These are phyloP conservation scores for Smittia sp. DNA, from an alignment of 2,888 invertebrate genomes.

Conservation along the genomic window DNA sequence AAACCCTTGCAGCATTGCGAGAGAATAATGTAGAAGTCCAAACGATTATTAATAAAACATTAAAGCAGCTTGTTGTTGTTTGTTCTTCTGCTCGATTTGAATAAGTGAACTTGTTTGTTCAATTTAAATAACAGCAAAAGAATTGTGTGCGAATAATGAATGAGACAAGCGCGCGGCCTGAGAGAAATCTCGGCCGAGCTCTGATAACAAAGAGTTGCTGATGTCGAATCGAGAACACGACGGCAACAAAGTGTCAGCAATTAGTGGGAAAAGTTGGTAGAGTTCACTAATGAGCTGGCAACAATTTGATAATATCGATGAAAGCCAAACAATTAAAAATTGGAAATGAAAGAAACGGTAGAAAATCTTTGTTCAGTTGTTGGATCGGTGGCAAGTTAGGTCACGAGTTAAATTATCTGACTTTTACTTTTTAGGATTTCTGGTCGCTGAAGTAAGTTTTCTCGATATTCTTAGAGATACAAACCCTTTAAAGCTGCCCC, in stretches of 20 bases:
- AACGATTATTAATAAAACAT: constrained; percentile 24
- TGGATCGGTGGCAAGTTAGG: no score
- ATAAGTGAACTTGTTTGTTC: constrained; percentile 2
- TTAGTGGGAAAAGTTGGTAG: background rate
- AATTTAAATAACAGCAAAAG: background rate
- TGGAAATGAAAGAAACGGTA: constrained; percentile 6
- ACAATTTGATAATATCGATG: background rate
- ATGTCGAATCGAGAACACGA: background rate
- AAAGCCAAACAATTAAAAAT: background rate
- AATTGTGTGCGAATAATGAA: background rate
- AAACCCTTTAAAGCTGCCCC: no score
- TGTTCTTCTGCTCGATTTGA: constrained; percentile 12
- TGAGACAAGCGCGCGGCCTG: background rate
- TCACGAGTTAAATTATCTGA: no score
- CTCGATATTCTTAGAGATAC: no score
- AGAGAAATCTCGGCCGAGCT: background rate
- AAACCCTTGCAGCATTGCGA: background rate
- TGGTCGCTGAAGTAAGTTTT: no score
- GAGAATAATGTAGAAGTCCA: constrained; percentile 8
- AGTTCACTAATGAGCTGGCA: background rate
- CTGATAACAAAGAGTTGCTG: background rate
- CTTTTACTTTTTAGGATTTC: no score
- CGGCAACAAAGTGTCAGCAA: constrained; percentile 9
- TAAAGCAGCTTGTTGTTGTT: background rate
- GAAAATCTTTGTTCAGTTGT: background rate